Evolutionary conservation across 2,797 vertebrate species (phyloP).

Genomic region (Gambusia yucatana): DNA sequence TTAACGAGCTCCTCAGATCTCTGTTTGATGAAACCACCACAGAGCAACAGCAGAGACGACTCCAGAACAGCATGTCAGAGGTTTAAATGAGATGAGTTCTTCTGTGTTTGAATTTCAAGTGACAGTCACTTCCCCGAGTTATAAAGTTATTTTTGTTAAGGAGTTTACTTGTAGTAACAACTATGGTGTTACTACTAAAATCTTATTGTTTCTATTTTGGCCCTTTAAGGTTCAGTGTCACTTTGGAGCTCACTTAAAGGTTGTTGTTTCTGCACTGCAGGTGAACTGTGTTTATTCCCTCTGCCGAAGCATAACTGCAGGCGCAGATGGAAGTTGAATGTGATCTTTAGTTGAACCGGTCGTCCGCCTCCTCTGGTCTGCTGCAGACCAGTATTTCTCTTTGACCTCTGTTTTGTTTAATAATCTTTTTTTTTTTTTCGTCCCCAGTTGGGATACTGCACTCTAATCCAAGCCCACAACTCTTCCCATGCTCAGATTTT

Average conservation of each 20-base stretch:
- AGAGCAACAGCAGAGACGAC: background rate
- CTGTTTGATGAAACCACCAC: background rate
- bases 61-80: background rate
- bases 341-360: background rate
- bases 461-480: background rate
- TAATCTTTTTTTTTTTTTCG: background rate
- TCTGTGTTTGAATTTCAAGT: background rate
- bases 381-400: background rate
- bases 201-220: background rate
- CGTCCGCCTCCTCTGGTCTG: slow-evolving; percentile 6
- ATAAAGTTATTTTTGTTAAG: background rate
- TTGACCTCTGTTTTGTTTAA: slow-evolving; percentile 11
- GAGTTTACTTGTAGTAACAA: background rate
- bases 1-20: slow-evolving; percentile 3
- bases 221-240: background rate
- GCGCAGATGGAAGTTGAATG: slow-evolving; percentile 13
- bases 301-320: slow-evolving; percentile 10
- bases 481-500: background rate
- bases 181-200: background rate
- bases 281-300: slow-evolving; percentile 21
- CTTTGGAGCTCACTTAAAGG: background rate
- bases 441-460: background rate
- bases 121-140: background rate
- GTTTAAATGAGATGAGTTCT: background rate
- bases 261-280: slow-evolving; percentile 8